Conservation (phyloP, 2,888 invertebrate species). For the Pomacea canaliculata region DNA sequence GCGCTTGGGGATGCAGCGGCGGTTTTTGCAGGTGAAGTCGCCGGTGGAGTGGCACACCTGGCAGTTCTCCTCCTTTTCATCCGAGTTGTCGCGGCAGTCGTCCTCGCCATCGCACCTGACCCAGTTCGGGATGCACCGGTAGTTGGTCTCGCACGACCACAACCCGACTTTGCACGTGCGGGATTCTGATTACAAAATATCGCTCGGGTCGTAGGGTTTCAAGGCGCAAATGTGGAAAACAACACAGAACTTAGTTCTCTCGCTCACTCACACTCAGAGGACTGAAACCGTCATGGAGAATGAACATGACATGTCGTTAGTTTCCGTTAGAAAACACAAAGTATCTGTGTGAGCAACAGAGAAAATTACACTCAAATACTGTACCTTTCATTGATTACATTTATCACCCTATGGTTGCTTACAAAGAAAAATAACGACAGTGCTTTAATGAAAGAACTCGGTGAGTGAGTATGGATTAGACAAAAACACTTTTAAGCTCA, state of each 20-base stretch:
- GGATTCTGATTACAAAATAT: conserved; percentile 75
- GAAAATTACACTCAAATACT: no score
- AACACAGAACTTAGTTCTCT: neutral
- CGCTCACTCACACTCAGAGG: neutral
- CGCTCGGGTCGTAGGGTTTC: neutral
- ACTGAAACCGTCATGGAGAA: neutral
- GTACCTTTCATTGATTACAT: no score
- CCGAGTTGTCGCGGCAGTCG: conserved; percentile 94
- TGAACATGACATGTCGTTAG: no score
- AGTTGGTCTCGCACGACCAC: conserved; percentile 94
- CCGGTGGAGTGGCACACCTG: conserved; percentile 88
- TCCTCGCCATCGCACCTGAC: conserved; percentile 98
- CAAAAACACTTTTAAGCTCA: no score
- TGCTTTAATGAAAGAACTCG: no score
- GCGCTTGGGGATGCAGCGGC: conserved; percentile 79
- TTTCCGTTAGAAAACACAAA: no score
- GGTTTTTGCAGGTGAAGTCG: conserved; percentile 93
- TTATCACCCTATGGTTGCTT: no score
- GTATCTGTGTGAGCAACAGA: no score
- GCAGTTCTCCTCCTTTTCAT: conserved; percentile 91
- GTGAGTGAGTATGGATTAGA: no score
- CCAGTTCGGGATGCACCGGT: conserved; percentile 97
- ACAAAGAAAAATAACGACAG: no score
- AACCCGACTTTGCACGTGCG: conserved; percentile 94
- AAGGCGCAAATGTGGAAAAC: neutral